A percentile compares a stretch with the other conserved stretches of the same genome.
Evolutionary conservation across 2,113 vertebrate species (phyloP).

Genomic region (Trematocara stigmaticum): DNA sequence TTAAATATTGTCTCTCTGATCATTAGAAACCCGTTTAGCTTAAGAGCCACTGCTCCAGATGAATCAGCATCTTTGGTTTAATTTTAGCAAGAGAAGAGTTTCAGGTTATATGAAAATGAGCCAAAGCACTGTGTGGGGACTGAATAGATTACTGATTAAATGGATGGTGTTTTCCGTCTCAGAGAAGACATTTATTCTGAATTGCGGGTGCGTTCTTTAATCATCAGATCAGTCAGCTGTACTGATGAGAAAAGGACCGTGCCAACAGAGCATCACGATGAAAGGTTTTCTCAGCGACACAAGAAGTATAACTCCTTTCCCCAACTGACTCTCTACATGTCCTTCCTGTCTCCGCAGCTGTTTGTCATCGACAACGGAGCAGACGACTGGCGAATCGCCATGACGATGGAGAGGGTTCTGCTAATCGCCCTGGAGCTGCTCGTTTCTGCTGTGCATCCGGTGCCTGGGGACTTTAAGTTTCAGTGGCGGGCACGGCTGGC

Average conservation of each 20-base stretch:
- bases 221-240: slow-evolving; percentile 38
- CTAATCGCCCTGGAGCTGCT: slow-evolving; percentile 95
- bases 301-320: slow-evolving; percentile 10
- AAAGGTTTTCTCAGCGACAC: neutral
- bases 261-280: neutral
- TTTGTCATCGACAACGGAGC: slow-evolving; percentile 98
- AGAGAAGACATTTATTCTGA: slow-evolving; percentile 30
- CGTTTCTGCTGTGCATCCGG: slow-evolving; percentile 95
- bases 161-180: slow-evolving; percentile 23
- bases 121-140: neutral
- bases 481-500: slow-evolving; percentile 95
- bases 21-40: slow-evolving; percentile 10
- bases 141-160: slow-evolving; percentile 46
- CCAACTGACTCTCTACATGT: neutral
- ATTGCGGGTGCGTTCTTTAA: slow-evolving; percentile 26
- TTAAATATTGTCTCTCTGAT: neutral
- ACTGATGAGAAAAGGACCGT: neutral
- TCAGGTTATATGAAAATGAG: slow-evolving; percentile 24
- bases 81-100: slow-evolving; percentile 13
- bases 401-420: slow-evolving; percentile 94
- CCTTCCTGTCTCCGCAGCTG: slow-evolving; percentile 73
- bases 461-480: slow-evolving; percentile 95
- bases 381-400: slow-evolving; percentile 97
- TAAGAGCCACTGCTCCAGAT: neutral
- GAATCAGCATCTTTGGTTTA: slow-evolving; percentile 19